Conservation (phyloP, 2,113 vertebrate species). For the Coturnix japonica region DNA sequence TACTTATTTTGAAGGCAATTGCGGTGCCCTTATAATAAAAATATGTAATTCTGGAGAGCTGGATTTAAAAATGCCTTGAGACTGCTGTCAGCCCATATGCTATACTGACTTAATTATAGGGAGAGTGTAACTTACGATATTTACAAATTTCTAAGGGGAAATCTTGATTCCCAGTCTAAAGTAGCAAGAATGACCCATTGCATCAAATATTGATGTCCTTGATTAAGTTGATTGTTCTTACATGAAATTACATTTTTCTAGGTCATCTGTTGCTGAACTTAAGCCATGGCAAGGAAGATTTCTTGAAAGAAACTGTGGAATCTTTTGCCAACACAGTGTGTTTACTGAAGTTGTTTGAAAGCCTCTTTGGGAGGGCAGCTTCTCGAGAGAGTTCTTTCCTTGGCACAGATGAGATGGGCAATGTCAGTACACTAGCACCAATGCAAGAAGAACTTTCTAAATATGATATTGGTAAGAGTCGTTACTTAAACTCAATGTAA, state of each 20-base stretch:
- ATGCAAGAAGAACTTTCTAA: conserved; percentile 83
- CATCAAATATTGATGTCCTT: neutral
- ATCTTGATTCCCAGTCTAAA: conserved; percentile 76
- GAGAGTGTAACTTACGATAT: neutral
- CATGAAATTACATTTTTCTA: conserved; percentile 51
- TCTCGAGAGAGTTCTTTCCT: conserved; percentile 84
- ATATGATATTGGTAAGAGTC: conserved; percentile 86
- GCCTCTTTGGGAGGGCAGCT: conserved; percentile 82
- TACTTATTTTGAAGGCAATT: neutral
- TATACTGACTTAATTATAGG: neutral
- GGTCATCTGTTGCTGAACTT: conserved; percentile 94
- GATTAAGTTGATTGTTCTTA: neutral
- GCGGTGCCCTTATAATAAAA: neutral
- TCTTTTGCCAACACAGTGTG: conserved; percentile 92
- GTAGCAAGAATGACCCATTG: neutral
- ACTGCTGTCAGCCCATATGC: neutral
- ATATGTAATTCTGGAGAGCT: neutral
- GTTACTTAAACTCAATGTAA: neutral
- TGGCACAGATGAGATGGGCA: conserved; percentile 85
- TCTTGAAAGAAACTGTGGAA: conserved; percentile 91
- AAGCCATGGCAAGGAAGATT: conserved; percentile 81
- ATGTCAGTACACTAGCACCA: conserved; percentile 77
- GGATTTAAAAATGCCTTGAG: neutral
- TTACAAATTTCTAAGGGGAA: conserved; percentile 69
- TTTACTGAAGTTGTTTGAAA: too few species aligned